Evolutionary conservation across 2,113 vertebrate genomes (phyloP).

Genomic region (Ictidomys tridecemlineatus): DNA sequence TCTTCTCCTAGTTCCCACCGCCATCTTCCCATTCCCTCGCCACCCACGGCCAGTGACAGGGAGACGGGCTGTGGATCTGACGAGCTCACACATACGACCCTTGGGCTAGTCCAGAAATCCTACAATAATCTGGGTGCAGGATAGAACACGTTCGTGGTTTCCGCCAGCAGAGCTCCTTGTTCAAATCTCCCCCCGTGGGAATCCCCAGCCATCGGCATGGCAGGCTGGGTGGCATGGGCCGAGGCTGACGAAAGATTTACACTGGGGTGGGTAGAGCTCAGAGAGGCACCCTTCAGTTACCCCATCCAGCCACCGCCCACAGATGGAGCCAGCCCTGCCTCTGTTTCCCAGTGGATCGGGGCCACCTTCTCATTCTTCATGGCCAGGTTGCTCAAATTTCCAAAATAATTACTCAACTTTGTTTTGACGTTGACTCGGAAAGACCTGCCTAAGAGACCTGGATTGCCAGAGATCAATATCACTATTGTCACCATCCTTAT

Average conservation of each 20-base stretch:
- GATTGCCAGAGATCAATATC: slow-evolving; percentile 71
- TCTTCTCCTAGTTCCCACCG: background rate
- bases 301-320: background rate
- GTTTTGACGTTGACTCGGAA: slow-evolving; percentile 71
- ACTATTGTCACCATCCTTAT: slow-evolving; percentile 58
- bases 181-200: background rate
- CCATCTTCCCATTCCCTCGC: background rate
- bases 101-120: background rate
- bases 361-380: slow-evolving; percentile 43
- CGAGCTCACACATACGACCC: background rate
- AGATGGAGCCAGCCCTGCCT: background rate
- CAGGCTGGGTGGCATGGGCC: background rate
- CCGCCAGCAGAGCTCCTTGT: background rate
- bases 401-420: slow-evolving; percentile 70
- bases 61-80: background rate
- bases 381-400: slow-evolving; percentile 75
- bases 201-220: slow-evolving; percentile 3
- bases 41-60: background rate
- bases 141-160: background rate
- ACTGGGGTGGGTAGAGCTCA: background rate
- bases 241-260: background rate
- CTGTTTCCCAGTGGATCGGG: slow-evolving; percentile 42
- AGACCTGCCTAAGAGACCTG: slow-evolving; percentile 56
- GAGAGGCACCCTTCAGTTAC: background rate
- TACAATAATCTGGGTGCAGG: background rate